These are phyloP conservation scores for Natrix natrix DNA, from an alignment of 2,797 vertebrate species.

Conservation along the genomic window DNA sequence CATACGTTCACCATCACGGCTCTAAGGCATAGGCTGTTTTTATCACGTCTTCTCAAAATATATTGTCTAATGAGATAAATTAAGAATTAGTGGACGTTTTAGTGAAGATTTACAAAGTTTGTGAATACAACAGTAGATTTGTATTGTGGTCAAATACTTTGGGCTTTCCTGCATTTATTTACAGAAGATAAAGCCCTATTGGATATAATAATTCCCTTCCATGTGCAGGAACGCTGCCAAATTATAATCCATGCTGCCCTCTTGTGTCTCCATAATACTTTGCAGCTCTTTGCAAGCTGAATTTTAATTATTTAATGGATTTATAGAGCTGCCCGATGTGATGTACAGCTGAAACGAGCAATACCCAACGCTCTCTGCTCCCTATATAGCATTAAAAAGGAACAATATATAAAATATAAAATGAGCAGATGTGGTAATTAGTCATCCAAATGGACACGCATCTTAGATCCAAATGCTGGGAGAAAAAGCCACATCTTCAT, in stretches of 20 bases:
- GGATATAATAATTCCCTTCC: not conserved
- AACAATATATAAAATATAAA: not conserved
- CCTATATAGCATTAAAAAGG: not conserved
- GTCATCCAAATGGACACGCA: not conserved
- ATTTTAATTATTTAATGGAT: not conserved
- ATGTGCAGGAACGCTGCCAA: not conserved
- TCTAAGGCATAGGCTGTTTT: not conserved
- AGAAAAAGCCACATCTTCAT: not conserved
- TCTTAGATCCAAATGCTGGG: not conserved
- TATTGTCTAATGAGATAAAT: not conserved
- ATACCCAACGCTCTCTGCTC: not conserved
- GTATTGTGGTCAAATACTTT: not conserved
- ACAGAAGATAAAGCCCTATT: not conserved
- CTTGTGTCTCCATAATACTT: not conserved
- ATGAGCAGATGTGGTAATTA: not conserved
- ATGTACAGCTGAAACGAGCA: not conserved
- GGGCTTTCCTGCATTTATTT: not conserved
- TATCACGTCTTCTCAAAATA: not conserved
- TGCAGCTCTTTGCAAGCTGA: not conserved
- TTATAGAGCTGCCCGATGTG: not conserved
- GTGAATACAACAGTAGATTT: not conserved
- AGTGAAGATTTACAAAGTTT: not conserved
- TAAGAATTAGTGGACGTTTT: not conserved
- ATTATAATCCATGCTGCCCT: not conserved
- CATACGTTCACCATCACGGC: no score